These are phyloP conservation scores for Oreochromis spilurus DNA, from an alignment of 2,113 vertebrate species.

Conservation along the genomic window DNA sequence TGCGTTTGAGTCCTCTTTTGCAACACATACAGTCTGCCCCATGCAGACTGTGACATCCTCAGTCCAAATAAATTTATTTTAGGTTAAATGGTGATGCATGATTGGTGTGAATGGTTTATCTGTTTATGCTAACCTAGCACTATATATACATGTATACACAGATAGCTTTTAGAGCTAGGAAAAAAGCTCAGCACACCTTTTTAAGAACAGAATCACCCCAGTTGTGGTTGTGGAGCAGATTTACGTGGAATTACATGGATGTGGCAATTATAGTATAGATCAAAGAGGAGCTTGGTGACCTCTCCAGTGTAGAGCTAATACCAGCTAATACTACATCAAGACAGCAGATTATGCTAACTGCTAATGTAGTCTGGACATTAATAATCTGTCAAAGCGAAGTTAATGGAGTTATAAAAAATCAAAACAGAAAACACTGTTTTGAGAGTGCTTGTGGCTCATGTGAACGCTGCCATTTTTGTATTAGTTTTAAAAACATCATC, in stretches of 20 bases:
- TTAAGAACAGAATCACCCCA: background rate
- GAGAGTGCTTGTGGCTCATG: background rate
- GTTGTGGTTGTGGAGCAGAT: background rate
- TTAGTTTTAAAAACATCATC: background rate
- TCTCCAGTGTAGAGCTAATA: background rate
- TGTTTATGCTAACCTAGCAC: background rate
- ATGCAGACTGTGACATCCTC: too few species aligned
- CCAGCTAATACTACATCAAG: background rate
- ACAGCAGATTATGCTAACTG: background rate
- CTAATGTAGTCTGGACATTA: background rate
- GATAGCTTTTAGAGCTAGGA: background rate
- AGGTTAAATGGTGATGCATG: background rate
- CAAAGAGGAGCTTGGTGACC: background rate
- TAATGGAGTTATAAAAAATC: background rate
- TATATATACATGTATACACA: background rate
- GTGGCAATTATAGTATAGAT: background rate
- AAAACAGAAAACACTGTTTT: background rate
- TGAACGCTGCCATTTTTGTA: accelerated
- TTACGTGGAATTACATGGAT: background rate
- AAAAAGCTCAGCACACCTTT: background rate
- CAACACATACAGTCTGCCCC: too few species aligned
- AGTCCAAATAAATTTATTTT: accelerated
- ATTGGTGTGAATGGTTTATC: background rate
- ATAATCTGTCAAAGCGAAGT: background rate
- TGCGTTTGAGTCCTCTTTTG: too few species aligned